phyloP scores from a whole-genome alignment of 2,113 vertebrate species.

The Podilymbus podiceps region DNA sequence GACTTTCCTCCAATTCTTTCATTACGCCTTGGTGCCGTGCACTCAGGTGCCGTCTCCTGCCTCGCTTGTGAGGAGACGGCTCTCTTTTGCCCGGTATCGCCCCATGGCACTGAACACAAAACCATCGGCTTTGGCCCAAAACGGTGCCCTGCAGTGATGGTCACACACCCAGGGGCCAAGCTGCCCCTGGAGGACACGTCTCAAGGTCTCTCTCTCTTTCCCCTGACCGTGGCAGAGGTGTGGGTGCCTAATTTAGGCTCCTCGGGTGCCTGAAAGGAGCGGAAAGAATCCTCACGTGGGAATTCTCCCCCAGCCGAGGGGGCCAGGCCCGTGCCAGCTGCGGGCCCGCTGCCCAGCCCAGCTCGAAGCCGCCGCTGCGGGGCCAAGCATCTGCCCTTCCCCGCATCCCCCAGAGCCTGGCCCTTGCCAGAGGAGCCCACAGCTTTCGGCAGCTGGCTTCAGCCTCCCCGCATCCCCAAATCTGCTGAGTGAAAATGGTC shows the following conservation, averaged over 20 bases:
- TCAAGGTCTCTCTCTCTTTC: neutral
- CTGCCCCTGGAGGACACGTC: neutral
- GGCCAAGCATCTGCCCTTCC: neutral
- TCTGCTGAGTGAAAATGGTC: neutral
- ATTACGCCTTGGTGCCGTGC: rapidly evolving
- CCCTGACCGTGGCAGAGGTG: neutral
- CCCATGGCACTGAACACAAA: neutral
- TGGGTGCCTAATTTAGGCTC: neutral
- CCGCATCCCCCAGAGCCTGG: neutral
- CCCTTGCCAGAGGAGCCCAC: neutral
- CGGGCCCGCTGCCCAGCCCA: neutral
- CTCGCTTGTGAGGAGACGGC: neutral
- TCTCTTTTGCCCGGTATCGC: rapidly evolving
- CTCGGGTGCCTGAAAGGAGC: neutral
- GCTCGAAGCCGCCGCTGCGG: neutral
- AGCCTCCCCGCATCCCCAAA: neutral
- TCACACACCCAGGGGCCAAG: rapidly evolving
- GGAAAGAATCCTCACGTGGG: conserved; percentile 52
- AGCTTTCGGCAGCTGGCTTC: neutral
- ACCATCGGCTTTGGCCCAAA: neutral
- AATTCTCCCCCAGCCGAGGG: neutral
- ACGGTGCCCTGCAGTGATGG: rapidly evolving
- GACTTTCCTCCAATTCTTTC: neutral
- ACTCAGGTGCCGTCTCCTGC: neutral
- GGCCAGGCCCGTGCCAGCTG: neutral